Percentiles rank a stretch among this genome's conserved stretches.
These are phyloP conservation scores for Characodon lateralis DNA, from an alignment of 2,797 vertebrate species.

Conservation along the genomic window DNA sequence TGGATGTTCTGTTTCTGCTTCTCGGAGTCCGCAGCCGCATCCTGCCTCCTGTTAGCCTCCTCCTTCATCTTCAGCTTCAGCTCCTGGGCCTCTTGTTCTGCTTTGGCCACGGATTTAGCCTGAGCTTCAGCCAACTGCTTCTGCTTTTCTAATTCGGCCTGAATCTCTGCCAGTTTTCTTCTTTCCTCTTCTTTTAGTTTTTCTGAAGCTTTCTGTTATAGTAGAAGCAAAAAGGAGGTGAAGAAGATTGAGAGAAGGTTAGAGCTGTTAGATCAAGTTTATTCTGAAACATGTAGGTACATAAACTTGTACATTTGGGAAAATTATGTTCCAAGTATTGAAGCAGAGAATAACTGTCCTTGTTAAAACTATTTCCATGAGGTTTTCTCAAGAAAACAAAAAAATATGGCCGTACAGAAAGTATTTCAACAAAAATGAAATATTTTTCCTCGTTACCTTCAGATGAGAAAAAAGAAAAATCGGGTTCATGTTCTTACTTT, in stretches of 20 bases:
- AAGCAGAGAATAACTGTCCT: not conserved
- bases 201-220: slow-evolving; percentile 90
- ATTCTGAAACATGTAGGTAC: slow-evolving; percentile 47
- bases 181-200: slow-evolving; percentile 93
- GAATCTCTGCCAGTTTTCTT: slow-evolving; percentile 89
- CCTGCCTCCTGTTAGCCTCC: slow-evolving; percentile 88
- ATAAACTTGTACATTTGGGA: slow-evolving; percentile 27
- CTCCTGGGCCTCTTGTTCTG: slow-evolving; percentile 87
- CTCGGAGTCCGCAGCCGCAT: slow-evolving; percentile 87
- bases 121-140: slow-evolving; percentile 92
- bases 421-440: not conserved
- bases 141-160: slow-evolving; percentile 93
- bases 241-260: slow-evolving; percentile 44
- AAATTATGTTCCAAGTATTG: slow-evolving; percentile 24
- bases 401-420: not conserved
- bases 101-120: slow-evolving; percentile 89
- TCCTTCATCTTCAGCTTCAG: slow-evolving; percentile 91
- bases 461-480: not conserved
- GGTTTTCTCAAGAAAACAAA: not conserved
- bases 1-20: slow-evolving; percentile 95
- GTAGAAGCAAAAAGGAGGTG: slow-evolving; percentile 56
- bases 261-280: slow-evolving; percentile 47
- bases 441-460: not conserved
- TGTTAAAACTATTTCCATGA: not conserved
- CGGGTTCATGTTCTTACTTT: not conserved